Base-by-base conservation (phyloP, 2,888 invertebrate genomes). In the Nebria salina region DNA sequence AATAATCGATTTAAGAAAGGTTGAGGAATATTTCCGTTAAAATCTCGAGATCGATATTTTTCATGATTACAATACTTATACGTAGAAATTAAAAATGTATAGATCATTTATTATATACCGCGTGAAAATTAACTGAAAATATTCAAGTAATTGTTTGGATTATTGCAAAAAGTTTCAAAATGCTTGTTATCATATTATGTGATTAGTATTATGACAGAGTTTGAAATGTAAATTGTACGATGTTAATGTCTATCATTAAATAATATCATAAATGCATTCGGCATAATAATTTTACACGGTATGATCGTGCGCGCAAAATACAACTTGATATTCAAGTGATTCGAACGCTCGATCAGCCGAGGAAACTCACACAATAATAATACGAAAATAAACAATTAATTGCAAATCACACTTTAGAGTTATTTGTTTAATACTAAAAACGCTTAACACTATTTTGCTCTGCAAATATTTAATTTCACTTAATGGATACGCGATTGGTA, bases 381-480 rank as follows among this genome's bases (percentile, higher is more conserved):
- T 11, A 11, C 20, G 6, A 25, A 70, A 25, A 34, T 34, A 70
- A 34, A 70, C 15, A 11, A 7, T 34, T 11, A 26, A 70, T 70
- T 70, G 25, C 8, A 26, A 26, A 15, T 25, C 9, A 70, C 70
- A 70, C 34, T 70, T 5, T 11, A 20, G 70, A 15, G 20, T 5
- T 68, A 26, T 70, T 70, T 26, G 15, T 20, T 26, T 20, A 11
- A 20, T 34, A 70, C 1, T 70, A 25, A 11, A 7, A 25, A 15
- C 70, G 26, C 20, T 70, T 70, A 15, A 26, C 34, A 7, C 73
- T 78, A 64, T 34, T 78, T 78, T 78, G 15, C 73, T 73, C 20
- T 7, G 74, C 73, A 78, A 78, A 78, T 78, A 78, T 78, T 78
- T 78, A 65, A 65, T 73, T 78, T 78, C 73, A 73, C 54, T 73